Base-by-base conservation (phyloP, 2,113 vertebrate species). In the Todiramphus chloris region DNA sequence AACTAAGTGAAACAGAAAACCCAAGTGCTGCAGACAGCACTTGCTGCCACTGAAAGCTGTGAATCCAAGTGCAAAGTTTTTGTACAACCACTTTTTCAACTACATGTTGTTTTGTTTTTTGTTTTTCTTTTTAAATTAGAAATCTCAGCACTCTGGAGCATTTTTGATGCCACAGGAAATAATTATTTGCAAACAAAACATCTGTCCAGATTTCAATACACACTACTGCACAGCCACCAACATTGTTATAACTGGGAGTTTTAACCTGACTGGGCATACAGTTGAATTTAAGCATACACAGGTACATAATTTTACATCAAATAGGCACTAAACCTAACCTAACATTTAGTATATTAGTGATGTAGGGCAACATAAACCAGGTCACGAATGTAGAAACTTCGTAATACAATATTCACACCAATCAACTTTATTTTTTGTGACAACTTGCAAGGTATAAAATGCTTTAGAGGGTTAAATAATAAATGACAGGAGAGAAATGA, bases 401-500 rank as follows among this genome's bases (percentile, higher is more conserved):
- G 33, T 59, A 80, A 92, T 86, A 41, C 39, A 93, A 56, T 86
- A 88, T 93, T 97, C 85, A 95, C 92, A 77, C 20, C 80, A 75
- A 78, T 90, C 72, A 58, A 35, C 55, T 83, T 88, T 28, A 94
- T 83, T 83, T 93, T 83, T 88, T 43, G 64, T 78, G 92, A 88
- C 51, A 74, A 18, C 83, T 89, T 46, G 51, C 20, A 86, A 88
- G 33, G 64, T 53, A 74, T 75, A 90, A 94, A 93, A 92, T 90
- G n/a, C 46, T 96, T 94, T 59, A 86, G 75, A 86, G 68, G 46
- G 68, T 88, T 96, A 96, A 96, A 95, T 97, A 96, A 97, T 94
- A 95, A 89, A 96, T 93, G 88, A 72, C 2, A 51, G 60, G n/a
- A 96, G 27, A 83, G 67, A 95, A 96, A 62, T 44, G 55, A 93